These are phyloP conservation scores for Chelon auratus DNA, from an alignment of 2,797 vertebrate genomes.

Conservation along the genomic window DNA sequence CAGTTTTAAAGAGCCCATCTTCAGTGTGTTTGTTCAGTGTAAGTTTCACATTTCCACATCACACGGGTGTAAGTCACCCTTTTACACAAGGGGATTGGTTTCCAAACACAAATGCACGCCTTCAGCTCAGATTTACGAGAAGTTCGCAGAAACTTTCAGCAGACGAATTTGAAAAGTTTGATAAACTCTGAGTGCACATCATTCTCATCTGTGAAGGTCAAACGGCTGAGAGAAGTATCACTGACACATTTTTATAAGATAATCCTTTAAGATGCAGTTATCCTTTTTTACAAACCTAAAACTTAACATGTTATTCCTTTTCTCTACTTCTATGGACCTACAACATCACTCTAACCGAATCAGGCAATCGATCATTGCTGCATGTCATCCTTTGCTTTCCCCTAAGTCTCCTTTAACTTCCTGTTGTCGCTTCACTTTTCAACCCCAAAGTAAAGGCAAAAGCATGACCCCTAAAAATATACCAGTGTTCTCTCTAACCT, in stretches of 20 bases:
- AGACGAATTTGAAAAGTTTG: neutral
- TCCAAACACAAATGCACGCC: neutral
- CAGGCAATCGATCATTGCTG: neutral
- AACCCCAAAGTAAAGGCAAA: neutral
- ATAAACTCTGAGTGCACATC: no score
- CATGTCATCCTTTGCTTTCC: neutral
- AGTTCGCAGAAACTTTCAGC: neutral
- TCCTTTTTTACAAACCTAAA: neutral
- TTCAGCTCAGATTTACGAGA: neutral
- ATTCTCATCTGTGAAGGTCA: no score
- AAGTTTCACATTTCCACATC: neutral
- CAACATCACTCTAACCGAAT: neutral
- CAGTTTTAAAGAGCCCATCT: no score
- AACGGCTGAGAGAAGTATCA: no score
- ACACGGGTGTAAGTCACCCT: neutral
- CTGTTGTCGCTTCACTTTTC: no score
- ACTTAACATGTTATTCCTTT: neutral
- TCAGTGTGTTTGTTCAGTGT: neutral
- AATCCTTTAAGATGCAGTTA: no score
- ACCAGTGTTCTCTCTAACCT: neutral
- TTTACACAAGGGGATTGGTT: neutral
- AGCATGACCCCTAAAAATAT: neutral
- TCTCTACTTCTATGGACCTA: neutral
- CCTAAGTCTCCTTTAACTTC: neutral
- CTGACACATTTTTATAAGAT: no score